phyloP scores from a whole-genome alignment of 2,797 vertebrate species.

The Notoglanidium macrostoma region DNA sequence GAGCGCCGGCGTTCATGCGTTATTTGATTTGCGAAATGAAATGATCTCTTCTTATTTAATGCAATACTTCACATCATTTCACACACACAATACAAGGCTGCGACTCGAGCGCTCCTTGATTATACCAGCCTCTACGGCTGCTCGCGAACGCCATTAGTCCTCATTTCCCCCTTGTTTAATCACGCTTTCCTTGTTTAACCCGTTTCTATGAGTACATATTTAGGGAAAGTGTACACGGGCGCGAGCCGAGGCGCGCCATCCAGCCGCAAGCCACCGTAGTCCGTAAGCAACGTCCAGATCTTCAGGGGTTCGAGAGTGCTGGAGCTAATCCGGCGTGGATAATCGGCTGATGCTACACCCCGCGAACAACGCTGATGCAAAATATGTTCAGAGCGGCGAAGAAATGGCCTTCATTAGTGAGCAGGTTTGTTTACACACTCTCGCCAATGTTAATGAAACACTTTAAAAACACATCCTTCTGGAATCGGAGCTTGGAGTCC shows the following conservation, averaged over 20 bases:
- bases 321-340: neutral
- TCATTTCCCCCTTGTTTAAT: neutral
- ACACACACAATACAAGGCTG: constrained; percentile 10
- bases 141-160: neutral
- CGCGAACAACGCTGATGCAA: neutral
- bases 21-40: constrained; percentile 46
- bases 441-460: neutral
- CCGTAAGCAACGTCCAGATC: neutral
- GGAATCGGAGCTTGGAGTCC: neutral
- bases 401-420: neutral
- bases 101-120: neutral
- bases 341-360: neutral
- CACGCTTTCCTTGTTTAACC: neutral
- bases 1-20: constrained; percentile 10
- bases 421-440: neutral
- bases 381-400: neutral
- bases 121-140: neutral
- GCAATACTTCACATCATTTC: constrained; percentile 41
- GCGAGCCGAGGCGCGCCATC: neutral
- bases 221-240: neutral
- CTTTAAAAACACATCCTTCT: neutral
- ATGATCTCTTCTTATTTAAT: constrained; percentile 52
- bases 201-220: neutral
- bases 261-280: neutral
- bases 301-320: neutral